Base-by-base conservation (phyloP, 1,140 invertebrate genomes). In the Chlorops oryzae region DNA sequence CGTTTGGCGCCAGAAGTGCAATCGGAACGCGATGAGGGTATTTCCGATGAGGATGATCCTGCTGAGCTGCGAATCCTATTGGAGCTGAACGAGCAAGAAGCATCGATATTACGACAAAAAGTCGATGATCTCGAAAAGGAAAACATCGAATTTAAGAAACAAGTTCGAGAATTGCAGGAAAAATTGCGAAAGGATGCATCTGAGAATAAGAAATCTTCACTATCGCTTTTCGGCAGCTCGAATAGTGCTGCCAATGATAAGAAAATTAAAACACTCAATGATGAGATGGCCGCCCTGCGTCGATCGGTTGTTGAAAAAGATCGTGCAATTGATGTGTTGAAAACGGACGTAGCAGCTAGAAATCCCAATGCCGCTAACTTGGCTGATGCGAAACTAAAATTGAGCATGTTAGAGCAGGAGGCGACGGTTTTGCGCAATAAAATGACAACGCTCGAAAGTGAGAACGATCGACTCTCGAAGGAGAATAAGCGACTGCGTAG, bases 21-120 rank as follows among this genome's bases (percentile, higher is more conserved):
- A 24, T 75, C 78, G 27, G 82, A 85, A 58, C 86, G 85, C 63
- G 83, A 86, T 65, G 84, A 87, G 68, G 80, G 81, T 27, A 84
- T 83, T 53, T 83, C 81, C 5, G 84, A 86, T 61, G 84, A 87
- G 65, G 86, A 88, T 57, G 86, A 89, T 70, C 78, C 82, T 9
- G 78, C 81, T 24, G 87, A 90, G 62, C 64, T 90, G 37, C 81
- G 86, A 58, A 74, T 93, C 23, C 82, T 92, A 53, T 70, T 93
- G 25, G 90, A 93, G 72, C 74, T 95, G n/a, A 86, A 87, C 61
- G 90, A 95, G 75, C 85, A 87, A 73, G 90, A 95, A 78, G 81
- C 88, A 38, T 79, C 82, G 3, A 84, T 91, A 48, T 73, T 92
- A 39, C 75, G 88, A 27, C 79, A 84, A 50, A 92, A 91, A 73